A percentile compares a stretch with the other conserved stretches of the same genome.
Evolutionary conservation across 2,888 invertebrate species (phyloP).

Genomic region (Ophion ellenae): DNA sequence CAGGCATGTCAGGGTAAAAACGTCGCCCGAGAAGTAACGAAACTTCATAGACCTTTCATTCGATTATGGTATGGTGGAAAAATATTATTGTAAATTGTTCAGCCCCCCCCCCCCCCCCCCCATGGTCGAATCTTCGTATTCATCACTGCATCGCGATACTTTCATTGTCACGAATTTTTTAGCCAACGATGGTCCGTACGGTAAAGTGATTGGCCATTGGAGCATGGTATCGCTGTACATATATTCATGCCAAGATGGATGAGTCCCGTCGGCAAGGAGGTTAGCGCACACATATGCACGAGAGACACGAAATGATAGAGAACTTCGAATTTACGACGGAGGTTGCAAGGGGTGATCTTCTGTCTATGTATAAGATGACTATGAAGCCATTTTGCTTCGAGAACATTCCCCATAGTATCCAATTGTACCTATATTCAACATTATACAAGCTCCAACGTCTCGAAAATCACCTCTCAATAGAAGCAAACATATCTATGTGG

Average conservation of each 20-base stretch:
- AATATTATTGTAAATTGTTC: too few relatives aligned
- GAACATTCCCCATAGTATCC: background rate
- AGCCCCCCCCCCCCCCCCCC: too few relatives aligned
- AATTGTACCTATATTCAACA: background rate
- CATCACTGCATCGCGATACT: too few relatives aligned
- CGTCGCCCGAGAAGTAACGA: background rate
- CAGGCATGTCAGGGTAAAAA: background rate
- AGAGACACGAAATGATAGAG: conserved; percentile 42
- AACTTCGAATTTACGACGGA: conserved; percentile 28
- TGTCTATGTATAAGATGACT: background rate
- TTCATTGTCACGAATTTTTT: background rate
- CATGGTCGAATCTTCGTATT: too few relatives aligned
- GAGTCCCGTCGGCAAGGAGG: conserved; percentile 34
- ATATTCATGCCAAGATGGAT: conserved; percentile 34
- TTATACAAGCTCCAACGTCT: background rate
- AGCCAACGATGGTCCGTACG: background rate
- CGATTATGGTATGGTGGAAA: background rate
- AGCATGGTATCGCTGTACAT: background rate
- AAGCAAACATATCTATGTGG: background rate
- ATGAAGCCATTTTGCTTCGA: background rate
- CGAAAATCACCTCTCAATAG: background rate
- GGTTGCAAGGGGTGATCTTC: conserved; percentile 13
- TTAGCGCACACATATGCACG: conserved; percentile 12
- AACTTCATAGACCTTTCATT: background rate
- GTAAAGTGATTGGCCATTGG: background rate